A percentile compares a stretch with the other conserved stretches of the same genome.
Conservation (phyloP, 2,888 invertebrate genomes). For the Athripsodes cinereus region DNA sequence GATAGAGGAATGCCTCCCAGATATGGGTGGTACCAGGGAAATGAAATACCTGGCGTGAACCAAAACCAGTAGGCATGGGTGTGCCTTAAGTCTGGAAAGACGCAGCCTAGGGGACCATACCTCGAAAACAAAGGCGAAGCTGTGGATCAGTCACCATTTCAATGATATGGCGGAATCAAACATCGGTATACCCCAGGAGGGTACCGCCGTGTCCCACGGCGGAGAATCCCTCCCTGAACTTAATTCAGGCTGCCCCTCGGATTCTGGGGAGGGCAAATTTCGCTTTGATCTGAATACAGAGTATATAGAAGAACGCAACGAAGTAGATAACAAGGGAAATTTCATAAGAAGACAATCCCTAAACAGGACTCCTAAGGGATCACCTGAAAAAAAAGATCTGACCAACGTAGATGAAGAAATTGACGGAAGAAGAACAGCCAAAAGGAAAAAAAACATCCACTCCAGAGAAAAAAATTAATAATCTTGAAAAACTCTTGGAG, state of each 20-base stretch:
- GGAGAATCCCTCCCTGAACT: no score
- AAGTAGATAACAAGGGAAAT: background rate
- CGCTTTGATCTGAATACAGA: background rate
- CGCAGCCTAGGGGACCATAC: slow-evolving; percentile 6
- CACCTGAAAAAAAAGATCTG: background rate
- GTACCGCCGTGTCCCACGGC: no score
- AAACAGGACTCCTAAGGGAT: background rate
- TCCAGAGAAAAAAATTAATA: background rate
- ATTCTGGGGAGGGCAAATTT: no score
- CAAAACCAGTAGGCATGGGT: slow-evolving; percentile 1
- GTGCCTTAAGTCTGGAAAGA: slow-evolving; percentile 5
- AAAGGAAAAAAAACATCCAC: background rate
- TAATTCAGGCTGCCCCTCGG: no score
- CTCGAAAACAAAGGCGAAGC: slow-evolving; percentile 6
- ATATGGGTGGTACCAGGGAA: slow-evolving; percentile 6
- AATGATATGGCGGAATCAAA: background rate
- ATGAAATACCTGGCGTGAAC: slow-evolving; percentile 5
- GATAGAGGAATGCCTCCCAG: background rate
- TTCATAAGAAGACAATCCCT: background rate
- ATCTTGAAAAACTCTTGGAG: background rate
- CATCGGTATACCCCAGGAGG: background rate
- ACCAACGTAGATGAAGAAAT: background rate
- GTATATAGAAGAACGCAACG: background rate
- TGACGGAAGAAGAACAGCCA: background rate
- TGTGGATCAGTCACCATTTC: background rate